Evolutionary conservation across 2,113 vertebrate species (phyloP), one percentile per base, ranked within the genome.

Genomic region (Serinus canaria): DNA sequence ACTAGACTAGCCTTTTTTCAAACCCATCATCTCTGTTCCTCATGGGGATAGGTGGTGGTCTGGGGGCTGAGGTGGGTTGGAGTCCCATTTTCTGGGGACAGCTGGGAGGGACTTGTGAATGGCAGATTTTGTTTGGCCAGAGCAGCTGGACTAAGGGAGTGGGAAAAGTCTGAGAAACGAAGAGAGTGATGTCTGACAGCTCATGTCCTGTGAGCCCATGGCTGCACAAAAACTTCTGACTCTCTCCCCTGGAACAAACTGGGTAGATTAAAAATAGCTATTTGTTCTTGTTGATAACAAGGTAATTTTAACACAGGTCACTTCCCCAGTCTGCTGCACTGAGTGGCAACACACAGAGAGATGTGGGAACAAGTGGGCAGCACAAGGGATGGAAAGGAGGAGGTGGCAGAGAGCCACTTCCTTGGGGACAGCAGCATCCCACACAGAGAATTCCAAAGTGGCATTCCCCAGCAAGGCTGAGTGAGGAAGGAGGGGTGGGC

Each of bases 301-400:
- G 63, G 72, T 83, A 73, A 80, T 89, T 91, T 91, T 69, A 83
- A 64, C 76, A 91, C 49, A 83, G 83, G 74, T 86, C 80, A 43
- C 39, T 92, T 59, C 76, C 52, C 59, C 9, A 15, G 35, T 44
- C 83, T 76, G 67, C 55, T 89, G 58, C 0, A 4, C 39, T 1
- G 16, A 68, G 25, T 35, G 30, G 37, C 33, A 80, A 60, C 44
- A 52, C 39, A 44, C 53, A 83, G 76, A 55, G 43, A 41, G 30
- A 63, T 60, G 67, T 47, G 41, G 56, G 53, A 56, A 83, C 0
- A 12, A 79, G 35, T 12, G 52, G 37, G 55, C 0, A 2, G 64
- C 21, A 33, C 18, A 24, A 15, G 9, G 21, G 50, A 5, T 0
- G 0, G 72, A 69, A 63, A 55, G 44, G 17, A 83, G 39, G 39